A percentile compares a stretch with the other conserved stretches of the same genome.
Conservation (phyloP, 2,113 vertebrate species). For the Turnix velox region DNA sequence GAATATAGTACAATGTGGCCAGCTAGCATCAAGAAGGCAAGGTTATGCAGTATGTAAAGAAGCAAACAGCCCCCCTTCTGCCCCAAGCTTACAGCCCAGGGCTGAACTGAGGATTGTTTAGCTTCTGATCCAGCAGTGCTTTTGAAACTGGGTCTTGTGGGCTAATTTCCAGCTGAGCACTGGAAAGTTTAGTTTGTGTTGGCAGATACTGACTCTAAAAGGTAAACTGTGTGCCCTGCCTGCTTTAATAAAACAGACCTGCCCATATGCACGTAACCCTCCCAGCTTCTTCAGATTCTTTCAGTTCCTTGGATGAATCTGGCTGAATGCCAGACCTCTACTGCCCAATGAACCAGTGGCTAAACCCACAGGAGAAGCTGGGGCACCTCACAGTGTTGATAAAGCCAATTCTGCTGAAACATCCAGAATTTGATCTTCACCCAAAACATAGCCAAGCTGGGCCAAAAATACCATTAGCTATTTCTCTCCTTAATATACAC, state of each 20-base stretch:
- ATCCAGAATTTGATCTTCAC: neutral
- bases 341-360: neutral
- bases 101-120: neutral
- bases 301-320: neutral
- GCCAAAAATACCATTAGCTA: conserved; percentile 1
- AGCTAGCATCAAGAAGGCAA: neutral
- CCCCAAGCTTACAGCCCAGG: neutral
- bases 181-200: neutral
- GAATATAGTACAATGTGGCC: neutral
- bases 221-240: neutral
- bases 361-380: neutral
- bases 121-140: neutral
- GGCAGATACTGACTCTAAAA: neutral
- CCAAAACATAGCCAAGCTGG: neutral
- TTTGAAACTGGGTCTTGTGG: neutral
- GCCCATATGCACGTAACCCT: neutral
- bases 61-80: neutral
- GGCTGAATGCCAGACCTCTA: neutral
- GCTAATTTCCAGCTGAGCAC: neutral
- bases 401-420: neutral
- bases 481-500: neutral
- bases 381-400: neutral
- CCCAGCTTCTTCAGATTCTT: neutral
- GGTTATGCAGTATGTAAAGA: neutral
- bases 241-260: neutral